A percentile compares a stretch with the other conserved stretches of the same genome.
Conservation (phyloP, 2,888 invertebrate species). For the Candidula unifasciata region DNA sequence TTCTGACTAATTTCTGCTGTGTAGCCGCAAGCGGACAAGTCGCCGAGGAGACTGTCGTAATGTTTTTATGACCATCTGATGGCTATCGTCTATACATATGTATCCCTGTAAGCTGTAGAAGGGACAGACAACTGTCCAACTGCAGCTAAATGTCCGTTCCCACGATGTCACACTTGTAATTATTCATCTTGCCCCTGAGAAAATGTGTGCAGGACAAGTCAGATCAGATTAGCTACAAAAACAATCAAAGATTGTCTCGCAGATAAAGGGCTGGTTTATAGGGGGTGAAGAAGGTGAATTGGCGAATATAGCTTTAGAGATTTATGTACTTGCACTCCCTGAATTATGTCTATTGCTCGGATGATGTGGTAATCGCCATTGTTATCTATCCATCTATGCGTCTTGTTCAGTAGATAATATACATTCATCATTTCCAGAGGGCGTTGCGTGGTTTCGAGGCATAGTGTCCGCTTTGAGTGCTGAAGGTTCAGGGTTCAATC, state of each 20-base stretch:
- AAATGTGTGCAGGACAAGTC: not conserved
- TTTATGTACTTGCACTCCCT: not conserved
- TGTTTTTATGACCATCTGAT: not conserved
- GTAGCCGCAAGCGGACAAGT: not conserved
- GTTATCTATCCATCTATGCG: not conserved
- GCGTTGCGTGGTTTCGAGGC: too few relatives aligned
- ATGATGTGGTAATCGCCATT: not conserved
- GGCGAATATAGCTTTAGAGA: not conserved
- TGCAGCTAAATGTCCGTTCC: not conserved
- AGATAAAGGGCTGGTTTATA: not conserved
- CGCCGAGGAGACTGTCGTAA: not conserved
- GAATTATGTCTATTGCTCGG: not conserved
- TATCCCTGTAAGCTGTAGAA: not conserved
- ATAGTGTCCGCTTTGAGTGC: too few relatives aligned
- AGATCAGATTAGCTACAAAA: not conserved
- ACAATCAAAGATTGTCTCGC: not conserved
- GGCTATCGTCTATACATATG: not conserved
- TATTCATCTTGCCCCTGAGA: not conserved
- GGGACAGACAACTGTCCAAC: not conserved
- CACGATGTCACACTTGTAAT: not conserved
- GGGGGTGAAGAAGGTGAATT: not conserved
- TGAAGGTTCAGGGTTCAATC: too few relatives aligned
- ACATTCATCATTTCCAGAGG: too few relatives aligned
- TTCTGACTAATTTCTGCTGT: not conserved
- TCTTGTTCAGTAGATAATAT: too few relatives aligned